phyloP scores from a whole-genome alignment of 2,888 invertebrate genomes.

The Zele albiditarsus region DNA sequence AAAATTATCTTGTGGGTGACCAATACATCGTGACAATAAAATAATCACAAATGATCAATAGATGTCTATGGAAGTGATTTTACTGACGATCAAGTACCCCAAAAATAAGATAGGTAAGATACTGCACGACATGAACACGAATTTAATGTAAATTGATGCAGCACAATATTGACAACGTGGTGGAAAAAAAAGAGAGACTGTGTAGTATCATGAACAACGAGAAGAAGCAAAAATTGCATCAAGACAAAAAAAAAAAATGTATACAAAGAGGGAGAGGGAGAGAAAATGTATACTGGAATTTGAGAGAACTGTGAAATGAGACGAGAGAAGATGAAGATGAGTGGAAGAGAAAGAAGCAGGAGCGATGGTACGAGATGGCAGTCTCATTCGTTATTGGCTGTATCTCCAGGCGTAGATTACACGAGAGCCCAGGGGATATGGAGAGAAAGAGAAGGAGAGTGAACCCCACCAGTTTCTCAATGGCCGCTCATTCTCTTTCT shows the following conservation, averaged over 20 bases:
- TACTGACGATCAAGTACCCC: not conserved
- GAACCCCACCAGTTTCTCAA: conserved; percentile 17
- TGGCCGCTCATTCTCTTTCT: conserved; percentile 16
- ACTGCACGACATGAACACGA: too few relatives aligned
- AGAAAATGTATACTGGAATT: not conserved
- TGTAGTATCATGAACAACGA: not conserved
- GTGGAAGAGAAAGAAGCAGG: conserved; percentile 47
- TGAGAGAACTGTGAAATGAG: conserved; percentile 29
- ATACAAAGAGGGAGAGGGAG: not conserved
- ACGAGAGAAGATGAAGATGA: conserved; percentile 19
- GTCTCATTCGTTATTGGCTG: conserved; percentile 65
- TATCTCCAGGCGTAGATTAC: conserved; percentile 64
- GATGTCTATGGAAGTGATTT: too few relatives aligned
- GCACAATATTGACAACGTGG: too few relatives aligned
- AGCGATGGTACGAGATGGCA: conserved; percentile 55
- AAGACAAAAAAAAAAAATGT: not conserved
- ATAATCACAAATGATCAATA: too few relatives aligned
- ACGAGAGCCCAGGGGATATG: conserved; percentile 52
- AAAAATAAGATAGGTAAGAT: not conserved
- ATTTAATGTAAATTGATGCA: too few relatives aligned
- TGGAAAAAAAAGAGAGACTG: not conserved
- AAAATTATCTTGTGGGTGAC: not conserved
- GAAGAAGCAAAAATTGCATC: not conserved
- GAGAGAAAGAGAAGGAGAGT: conserved; percentile 21
- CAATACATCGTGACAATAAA: too few relatives aligned